Conservation (phyloP, 2,113 vertebrate genomes). For the Myiozetetes cayanensis region DNA sequence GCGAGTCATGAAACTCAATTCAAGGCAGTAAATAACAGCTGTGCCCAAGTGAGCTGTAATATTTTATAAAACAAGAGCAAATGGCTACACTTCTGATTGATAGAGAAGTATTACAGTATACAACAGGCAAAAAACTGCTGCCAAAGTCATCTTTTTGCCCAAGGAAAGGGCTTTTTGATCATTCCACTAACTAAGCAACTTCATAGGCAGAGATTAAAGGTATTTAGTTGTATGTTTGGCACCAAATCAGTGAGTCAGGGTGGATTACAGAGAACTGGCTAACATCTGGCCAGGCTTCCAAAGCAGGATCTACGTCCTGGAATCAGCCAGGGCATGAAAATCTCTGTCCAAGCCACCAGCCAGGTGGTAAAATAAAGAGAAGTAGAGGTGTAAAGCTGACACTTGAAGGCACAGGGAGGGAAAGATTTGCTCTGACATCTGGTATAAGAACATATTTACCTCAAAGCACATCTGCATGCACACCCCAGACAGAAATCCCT, state of each 20-base stretch:
- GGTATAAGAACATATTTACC: neutral
- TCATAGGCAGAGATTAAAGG: neutral
- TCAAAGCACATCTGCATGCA: neutral
- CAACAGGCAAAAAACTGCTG: neutral
- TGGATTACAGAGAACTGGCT: neutral
- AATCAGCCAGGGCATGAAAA: neutral
- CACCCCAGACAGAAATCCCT: neutral
- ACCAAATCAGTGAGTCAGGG: neutral
- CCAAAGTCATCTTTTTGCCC: neutral
- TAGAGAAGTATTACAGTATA: neutral
- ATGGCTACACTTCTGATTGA: neutral
- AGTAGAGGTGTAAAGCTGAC: neutral
- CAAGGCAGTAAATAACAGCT: neutral
- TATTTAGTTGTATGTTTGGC: neutral
- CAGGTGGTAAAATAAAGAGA: neutral
- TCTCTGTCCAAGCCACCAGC: neutral
- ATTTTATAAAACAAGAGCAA: neutral
- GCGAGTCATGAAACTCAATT: neutral
- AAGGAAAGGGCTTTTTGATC: neutral
- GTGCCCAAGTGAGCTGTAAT: neutral
- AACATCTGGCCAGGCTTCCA: neutral
- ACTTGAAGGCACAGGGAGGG: neutral
- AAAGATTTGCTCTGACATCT: neutral
- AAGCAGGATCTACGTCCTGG: neutral
- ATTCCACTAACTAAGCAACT: neutral